Percentiles rank a stretch among this genome's conserved stretches.
Evolutionary conservation across 2,797 vertebrate genomes (phyloP).

Genomic region (Odontamblyopus lacepedii): DNA sequence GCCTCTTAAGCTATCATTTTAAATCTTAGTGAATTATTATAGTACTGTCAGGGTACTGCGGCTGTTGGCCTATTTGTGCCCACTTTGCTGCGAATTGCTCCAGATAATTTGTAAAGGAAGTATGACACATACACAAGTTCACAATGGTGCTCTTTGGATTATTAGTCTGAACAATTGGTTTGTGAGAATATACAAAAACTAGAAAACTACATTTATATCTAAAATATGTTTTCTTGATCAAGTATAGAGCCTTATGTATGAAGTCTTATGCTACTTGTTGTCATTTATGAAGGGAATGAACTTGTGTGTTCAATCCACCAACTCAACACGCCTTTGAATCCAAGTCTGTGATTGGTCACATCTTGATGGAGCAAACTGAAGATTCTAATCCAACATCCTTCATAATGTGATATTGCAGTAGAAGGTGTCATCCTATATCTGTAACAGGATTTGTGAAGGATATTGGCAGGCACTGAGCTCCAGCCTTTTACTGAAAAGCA

Average conservation of each 20-base stretch:
- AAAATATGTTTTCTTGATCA: no score
- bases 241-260: no score
- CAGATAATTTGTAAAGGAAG: conserved; percentile 12
- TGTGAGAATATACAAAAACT: no score
- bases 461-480: background rate
- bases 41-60: conserved; percentile 45
- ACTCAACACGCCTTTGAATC: background rate
- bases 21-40: conserved; percentile 54
- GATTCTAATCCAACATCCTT: background rate
- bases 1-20: conserved; percentile 55
- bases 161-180: no score
- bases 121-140: no score
- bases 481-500: background rate
- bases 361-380: background rate
- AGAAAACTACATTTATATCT: no score
- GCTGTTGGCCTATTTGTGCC: conserved; percentile 35
- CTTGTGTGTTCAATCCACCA: background rate
- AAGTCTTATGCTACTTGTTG: conserved; percentile 15
- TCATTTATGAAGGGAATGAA: background rate
- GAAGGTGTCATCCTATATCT: conserved; percentile 2
- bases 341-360: background rate
- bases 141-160: no score
- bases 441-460: conserved; percentile 5
- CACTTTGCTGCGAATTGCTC: conserved; percentile 37
- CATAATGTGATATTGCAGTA: conserved; percentile 2